These are phyloP conservation scores for Todiramphus chloris DNA, from an alignment of 2,113 vertebrate species.

Conservation along the genomic window DNA sequence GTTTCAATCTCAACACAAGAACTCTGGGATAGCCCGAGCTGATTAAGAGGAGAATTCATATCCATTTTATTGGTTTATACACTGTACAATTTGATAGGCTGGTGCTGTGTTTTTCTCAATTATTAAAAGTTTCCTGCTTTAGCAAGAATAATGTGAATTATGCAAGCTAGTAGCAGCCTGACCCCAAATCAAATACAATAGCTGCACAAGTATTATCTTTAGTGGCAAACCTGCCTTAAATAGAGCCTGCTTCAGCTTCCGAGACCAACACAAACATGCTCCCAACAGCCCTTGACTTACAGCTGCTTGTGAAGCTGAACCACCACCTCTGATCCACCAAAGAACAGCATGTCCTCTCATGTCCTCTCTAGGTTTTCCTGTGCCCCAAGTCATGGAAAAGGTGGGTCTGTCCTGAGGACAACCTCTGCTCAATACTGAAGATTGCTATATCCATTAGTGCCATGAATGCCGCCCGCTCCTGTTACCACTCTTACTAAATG, in stretches of 20 bases:
- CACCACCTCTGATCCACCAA: rapidly evolving
- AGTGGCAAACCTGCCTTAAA: background rate
- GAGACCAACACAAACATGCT: background rate
- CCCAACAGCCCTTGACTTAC: background rate
- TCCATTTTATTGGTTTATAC: background rate
- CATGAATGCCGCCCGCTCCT: background rate
- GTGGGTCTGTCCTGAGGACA: background rate
- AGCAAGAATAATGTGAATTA: background rate
- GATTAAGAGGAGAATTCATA: background rate
- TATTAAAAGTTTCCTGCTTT: background rate
- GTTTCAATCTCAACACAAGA: background rate
- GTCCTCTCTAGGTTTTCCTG: background rate
- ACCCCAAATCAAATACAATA: background rate
- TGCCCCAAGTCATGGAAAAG: background rate
- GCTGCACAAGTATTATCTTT: background rate
- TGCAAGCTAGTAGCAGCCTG: background rate
- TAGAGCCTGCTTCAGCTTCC: background rate
- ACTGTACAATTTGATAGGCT: background rate
- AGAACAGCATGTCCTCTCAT: background rate
- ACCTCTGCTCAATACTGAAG: background rate
- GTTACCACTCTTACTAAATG: background rate
- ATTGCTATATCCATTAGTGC: background rate
- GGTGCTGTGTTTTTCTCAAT: background rate
- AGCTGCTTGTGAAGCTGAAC: background rate
- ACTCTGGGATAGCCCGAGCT: background rate